Conservation (phyloP, 2,888 invertebrate species). For the Himalopsyche japonica region DNA sequence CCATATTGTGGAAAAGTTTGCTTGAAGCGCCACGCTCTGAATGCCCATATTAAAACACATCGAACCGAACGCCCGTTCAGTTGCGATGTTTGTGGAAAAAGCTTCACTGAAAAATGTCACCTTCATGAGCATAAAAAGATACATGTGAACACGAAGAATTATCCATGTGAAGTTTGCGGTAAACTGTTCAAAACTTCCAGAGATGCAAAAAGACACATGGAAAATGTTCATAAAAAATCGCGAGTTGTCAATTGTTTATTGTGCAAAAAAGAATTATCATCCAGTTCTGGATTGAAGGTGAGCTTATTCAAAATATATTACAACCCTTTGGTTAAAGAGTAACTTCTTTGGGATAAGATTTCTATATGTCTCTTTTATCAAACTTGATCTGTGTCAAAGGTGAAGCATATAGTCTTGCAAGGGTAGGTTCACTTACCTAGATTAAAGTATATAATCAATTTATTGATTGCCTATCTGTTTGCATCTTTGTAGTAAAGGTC, state of each 20-base stretch:
- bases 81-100: slow-evolving; percentile 16
- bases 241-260: slow-evolving; percentile 10
- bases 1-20: slow-evolving; percentile 19
- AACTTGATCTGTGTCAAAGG: too few species aligned
- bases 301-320: not conserved
- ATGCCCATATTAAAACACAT: slow-evolving; percentile 18
- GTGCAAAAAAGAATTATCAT: slow-evolving; percentile 15
- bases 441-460: too few species aligned
- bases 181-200: slow-evolving; percentile 35
- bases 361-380: too few species aligned
- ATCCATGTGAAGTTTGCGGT: slow-evolving; percentile 24
- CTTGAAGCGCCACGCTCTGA: not conserved
- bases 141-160: slow-evolving; percentile 14
- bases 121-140: slow-evolving; percentile 22
- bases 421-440: too few species aligned
- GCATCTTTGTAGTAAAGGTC: too few species aligned
- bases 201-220: slow-evolving; percentile 41
- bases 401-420: too few species aligned
- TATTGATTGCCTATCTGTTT: too few species aligned
- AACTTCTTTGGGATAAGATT: too few species aligned
- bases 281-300: slow-evolving; percentile 24
- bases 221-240: slow-evolving; percentile 20
- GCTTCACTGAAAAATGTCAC: slow-evolving; percentile 25
- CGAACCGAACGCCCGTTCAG: slow-evolving; percentile 21
- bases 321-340: too few species aligned